Evolutionary conservation across 2,888 invertebrate genomes (phyloP).

Genomic region (Pogonocherus hispidulus): DNA sequence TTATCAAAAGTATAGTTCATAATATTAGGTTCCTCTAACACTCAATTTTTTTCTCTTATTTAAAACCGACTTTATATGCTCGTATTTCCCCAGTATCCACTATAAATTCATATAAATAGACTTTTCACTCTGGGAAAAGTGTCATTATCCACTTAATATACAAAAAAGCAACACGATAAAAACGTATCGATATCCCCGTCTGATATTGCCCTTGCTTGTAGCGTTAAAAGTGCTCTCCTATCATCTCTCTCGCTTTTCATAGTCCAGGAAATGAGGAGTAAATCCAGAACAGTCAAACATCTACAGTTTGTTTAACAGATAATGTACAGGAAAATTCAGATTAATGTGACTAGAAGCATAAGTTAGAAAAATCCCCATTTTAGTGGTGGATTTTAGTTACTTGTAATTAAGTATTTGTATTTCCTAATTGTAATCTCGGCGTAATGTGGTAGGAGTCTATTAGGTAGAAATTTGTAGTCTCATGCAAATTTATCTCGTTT

Average conservation of each 20-base stretch:
- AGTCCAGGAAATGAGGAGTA: background rate
- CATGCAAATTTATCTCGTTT: no score
- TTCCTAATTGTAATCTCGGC: no score
- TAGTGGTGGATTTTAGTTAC: no score
- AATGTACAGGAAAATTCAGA: no score
- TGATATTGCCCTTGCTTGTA: conserved; percentile 26
- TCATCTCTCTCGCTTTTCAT: conserved; percentile 8
- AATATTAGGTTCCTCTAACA: no score
- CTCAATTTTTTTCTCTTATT: background rate
- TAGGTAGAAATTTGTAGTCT: no score
- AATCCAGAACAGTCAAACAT: background rate
- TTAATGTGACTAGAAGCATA: no score
- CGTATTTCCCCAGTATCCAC: conserved; percentile 5
- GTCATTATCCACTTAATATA: conserved; percentile 35
- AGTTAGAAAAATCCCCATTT: no score
- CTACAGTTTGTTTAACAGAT: no score
- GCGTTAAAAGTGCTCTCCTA: conserved; percentile 23
- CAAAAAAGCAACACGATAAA: conserved; percentile 33
- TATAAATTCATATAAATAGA: conserved; percentile 31
- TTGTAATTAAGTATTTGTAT: no score
- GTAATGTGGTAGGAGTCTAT: no score
- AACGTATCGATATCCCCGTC: conserved; percentile 31
- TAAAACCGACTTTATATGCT: conserved; percentile 1
- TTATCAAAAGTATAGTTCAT: no score
- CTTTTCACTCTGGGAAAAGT: conserved; percentile 28